Evolutionary conservation across 2,888 invertebrate species (phyloP).

Genomic region (Drosophila mulleri): DNA sequence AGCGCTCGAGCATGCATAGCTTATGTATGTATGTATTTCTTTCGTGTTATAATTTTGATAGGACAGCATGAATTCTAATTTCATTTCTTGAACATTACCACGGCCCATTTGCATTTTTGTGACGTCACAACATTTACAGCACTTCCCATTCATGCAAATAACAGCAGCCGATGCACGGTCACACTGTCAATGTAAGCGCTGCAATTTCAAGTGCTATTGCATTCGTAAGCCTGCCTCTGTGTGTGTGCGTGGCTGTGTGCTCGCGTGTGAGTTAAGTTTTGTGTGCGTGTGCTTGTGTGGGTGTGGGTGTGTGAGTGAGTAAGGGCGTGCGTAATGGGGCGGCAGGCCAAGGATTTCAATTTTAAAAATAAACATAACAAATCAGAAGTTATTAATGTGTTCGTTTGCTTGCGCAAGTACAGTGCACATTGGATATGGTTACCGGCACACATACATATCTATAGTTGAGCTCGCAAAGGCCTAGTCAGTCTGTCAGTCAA

Average conservation of each 20-base stretch:
- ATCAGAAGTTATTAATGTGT: conserved; percentile 14
- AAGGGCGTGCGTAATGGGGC: conserved; percentile 44
- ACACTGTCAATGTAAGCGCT: conserved; percentile 15
- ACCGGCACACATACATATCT: not conserved
- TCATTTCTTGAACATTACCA: not conserved
- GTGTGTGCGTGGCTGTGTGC: conserved; percentile 16
- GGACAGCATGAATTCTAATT: not conserved
- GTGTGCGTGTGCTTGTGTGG: conserved; percentile 5
- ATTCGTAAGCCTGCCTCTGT: conserved; percentile 14
- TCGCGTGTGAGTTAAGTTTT: not conserved
- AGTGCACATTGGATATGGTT: conserved; percentile 21
- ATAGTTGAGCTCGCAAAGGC: not conserved
- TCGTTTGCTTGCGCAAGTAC: conserved; percentile 12
- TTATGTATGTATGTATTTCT: not conserved
- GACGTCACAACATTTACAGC: conserved; percentile 35
- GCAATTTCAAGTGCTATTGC: conserved; percentile 13
- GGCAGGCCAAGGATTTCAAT: conserved; percentile 41
- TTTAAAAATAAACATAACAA: conserved; percentile 32
- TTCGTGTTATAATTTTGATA: not conserved
- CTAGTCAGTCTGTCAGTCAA: not conserved
- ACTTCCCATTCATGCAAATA: conserved; percentile 29
- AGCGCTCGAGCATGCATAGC: conserved; percentile 4
- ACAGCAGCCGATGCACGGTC: conserved; percentile 10
- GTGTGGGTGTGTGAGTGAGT: conserved; percentile 3
- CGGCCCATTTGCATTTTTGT: conserved; percentile 4